A percentile compares a stretch with the other conserved stretches of the same genome.
These are phyloP conservation scores for Trichogramma pretiosum DNA, from an alignment of 1,140 invertebrate species.

Conservation along the genomic window DNA sequence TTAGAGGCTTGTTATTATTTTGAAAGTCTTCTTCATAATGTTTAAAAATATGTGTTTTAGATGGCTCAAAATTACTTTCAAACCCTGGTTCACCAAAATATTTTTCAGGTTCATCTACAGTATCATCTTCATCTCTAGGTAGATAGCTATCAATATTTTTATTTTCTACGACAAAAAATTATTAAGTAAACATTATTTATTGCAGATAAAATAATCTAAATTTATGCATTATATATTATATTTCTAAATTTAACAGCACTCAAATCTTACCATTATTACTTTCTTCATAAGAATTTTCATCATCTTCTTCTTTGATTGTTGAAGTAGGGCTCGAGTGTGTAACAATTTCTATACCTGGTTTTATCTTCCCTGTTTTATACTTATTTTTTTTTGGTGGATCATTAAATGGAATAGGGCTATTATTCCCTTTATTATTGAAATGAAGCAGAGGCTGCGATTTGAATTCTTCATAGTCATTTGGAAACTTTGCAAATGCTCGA, in stretches of 20 bases:
- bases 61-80: constrained; percentile 26
- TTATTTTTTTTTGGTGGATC: too few species aligned
- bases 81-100: constrained; percentile 19
- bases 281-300: constrained; percentile 14
- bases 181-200: neutral
- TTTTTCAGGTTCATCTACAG: constrained; percentile 19
- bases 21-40: constrained; percentile 34
- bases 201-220: neutral
- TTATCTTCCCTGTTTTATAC: constrained; percentile 29
- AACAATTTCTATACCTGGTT: constrained; percentile 35
- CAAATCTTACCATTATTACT: constrained; percentile 13
- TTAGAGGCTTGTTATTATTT: constrained; percentile 17
- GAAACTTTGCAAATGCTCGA: constrained; percentile 7
- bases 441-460: constrained; percentile 34
- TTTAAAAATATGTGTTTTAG: constrained; percentile 26
- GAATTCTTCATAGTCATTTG: constrained; percentile 27
- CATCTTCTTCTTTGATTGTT: constrained; percentile 15
- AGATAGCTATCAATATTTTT: constrained; percentile 3
- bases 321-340: constrained; percentile 27
- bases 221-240: constrained; percentile 7
- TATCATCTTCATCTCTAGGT: constrained; percentile 11
- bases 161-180: neutral
- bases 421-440: constrained; percentile 20
- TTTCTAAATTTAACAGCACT: neutral
- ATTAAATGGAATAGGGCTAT: neutral